These are phyloP conservation scores for Lucinisca nassula DNA, from an alignment of 2,888 invertebrate genomes.

Conservation along the genomic window DNA sequence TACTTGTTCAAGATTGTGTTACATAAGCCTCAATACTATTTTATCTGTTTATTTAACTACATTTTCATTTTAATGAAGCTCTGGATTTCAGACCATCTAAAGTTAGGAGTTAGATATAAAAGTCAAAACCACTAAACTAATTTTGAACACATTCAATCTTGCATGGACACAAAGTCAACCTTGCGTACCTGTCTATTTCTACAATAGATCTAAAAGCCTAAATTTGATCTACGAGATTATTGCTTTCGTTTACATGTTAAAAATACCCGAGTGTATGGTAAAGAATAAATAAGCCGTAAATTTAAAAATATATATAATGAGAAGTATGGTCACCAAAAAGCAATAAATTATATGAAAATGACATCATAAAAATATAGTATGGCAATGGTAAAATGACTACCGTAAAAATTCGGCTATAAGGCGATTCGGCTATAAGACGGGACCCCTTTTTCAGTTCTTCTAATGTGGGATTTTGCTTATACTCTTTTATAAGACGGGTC, in stretches of 20 bases:
- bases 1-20: too few relatives aligned
- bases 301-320: constrained; percentile 16
- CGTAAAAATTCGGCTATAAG: too few relatives aligned
- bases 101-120: constrained; percentile 13
- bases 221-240: constrained; percentile 12
- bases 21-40: too few relatives aligned
- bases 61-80: too few relatives aligned
- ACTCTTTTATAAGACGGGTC: too few relatives aligned
- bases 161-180: neutral
- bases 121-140: constrained; percentile 1
- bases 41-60: too few relatives aligned
- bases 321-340: constrained; percentile 6
- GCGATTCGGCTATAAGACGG: too few relatives aligned
- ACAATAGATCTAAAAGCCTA: constrained; percentile 12
- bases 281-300: constrained; percentile 3
- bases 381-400: constrained; percentile 5
- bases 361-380: constrained; percentile 14
- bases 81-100: neutral
- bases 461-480: too few relatives aligned
- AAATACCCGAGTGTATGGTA: constrained; percentile 4
- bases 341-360: constrained; percentile 14
- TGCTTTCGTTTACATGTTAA: constrained; percentile 11
- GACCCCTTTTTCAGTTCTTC: too few relatives aligned
- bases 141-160: constrained; percentile 5
- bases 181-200: neutral